A percentile compares a stretch with the other conserved stretches of the same genome.
These are phyloP conservation scores for Neomonachus schauinslandi DNA, from an alignment of 2,113 vertebrate genomes.

Conservation along the genomic window DNA sequence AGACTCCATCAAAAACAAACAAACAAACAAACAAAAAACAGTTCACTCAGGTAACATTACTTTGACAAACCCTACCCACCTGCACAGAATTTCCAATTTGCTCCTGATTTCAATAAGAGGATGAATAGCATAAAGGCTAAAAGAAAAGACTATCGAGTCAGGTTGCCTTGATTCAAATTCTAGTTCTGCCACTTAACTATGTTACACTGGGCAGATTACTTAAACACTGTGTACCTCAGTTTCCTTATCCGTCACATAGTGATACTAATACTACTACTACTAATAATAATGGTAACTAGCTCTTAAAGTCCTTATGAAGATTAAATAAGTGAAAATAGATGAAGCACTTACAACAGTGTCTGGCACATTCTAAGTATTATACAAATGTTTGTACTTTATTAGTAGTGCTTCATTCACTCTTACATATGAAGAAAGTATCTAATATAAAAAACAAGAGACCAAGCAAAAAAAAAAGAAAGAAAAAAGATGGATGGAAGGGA, in stretches of 20 bases:
- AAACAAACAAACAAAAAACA: background rate
- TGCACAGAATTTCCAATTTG: background rate
- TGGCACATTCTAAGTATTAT: conserved; percentile 14
- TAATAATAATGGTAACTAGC: background rate
- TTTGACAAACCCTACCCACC: background rate
- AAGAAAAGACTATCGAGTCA: background rate
- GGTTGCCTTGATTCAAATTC: background rate
- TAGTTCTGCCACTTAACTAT: background rate
- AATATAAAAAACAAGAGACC: background rate
- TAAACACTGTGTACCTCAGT: background rate
- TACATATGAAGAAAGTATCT: background rate
- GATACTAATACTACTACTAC: background rate
- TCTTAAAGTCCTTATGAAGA: background rate
- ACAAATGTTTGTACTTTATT: background rate
- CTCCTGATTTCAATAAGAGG: background rate
- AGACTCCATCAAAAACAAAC: background rate
- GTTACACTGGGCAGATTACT: background rate
- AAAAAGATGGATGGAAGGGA: background rate
- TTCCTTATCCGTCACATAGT: background rate
- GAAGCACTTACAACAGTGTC: background rate
- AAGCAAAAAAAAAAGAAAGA: background rate
- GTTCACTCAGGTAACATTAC: background rate
- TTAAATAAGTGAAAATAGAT: background rate
- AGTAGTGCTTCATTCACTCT: background rate
- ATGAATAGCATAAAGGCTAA: background rate